Percentiles rank a stretch among this genome's conserved stretches.
Evolutionary conservation across 1,140 invertebrate species (phyloP).

Genomic region (Pygmarrhopalites habei): DNA sequence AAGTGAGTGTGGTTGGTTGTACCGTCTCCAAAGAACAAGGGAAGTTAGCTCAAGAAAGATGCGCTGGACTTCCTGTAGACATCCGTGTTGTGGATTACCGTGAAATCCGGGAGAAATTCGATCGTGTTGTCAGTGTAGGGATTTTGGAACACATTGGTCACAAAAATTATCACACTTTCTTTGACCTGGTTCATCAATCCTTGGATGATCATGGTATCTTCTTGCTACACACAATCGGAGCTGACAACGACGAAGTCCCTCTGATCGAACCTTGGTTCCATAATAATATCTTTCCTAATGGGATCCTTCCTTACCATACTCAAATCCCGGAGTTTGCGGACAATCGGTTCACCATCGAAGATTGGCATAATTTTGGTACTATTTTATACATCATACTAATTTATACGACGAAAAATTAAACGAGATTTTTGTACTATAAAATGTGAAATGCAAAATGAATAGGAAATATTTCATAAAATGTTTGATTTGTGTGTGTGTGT

Average conservation of each 20-base stretch:
- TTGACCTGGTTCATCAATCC: slow-evolving; percentile 14
- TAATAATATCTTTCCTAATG: slow-evolving; percentile 30
- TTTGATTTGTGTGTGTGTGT: too few relatives aligned
- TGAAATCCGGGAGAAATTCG: slow-evolving; percentile 30
- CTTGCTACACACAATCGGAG: too few relatives aligned
- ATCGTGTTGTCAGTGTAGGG: slow-evolving; percentile 30
- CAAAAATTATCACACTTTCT: slow-evolving; percentile 30
- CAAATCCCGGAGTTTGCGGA: slow-evolving; percentile 17
- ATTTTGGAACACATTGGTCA: slow-evolving; percentile 34
- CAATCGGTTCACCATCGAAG: slow-evolving; percentile 26
- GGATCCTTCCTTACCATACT: slow-evolving; percentile 14
- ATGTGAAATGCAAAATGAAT: too few relatives aligned
- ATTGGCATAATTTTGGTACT: slow-evolving; percentile 29
- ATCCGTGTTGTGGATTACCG: slow-evolving; percentile 30
- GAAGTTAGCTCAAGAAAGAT: background rate
- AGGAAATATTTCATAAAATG: too few relatives aligned
- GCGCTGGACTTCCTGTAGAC: slow-evolving; percentile 24
- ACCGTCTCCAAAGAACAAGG: background rate
- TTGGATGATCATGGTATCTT: slow-evolving; percentile 26
- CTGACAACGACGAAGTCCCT: slow-evolving; percentile 11
- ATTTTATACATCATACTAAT: too few relatives aligned
- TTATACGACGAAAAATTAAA: too few relatives aligned
- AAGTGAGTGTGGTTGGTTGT: background rate
- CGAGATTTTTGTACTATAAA: too few relatives aligned
- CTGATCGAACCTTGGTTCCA: slow-evolving; percentile 26